Percentiles rank a stretch among this genome's conserved stretches.
Evolutionary conservation across 30 jellyfish, hydroid and myxozoan species (phyloP).

Genomic region (Aurelia aurita): DNA sequence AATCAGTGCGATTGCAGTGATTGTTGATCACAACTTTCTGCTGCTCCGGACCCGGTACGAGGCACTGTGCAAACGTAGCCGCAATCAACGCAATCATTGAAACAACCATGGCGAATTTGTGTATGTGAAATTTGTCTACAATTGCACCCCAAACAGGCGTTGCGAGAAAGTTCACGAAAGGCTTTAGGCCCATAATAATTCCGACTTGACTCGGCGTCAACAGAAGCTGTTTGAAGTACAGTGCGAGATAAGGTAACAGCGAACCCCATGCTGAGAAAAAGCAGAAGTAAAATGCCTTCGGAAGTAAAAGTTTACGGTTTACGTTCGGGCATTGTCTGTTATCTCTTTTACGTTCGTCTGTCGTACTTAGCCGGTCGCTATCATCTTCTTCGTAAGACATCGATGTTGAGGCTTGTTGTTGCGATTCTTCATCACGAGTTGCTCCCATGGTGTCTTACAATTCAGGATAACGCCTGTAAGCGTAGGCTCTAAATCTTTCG

Average conservation of each 20-base stretch:
- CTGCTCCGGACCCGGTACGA: slow-evolving; percentile 97
- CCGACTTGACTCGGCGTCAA: slow-evolving; percentile 98
- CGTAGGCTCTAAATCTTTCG: too few species aligned
- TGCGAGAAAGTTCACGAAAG: slow-evolving; percentile 90
- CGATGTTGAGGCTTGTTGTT: slow-evolving; percentile 3
- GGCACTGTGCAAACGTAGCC: slow-evolving; percentile 83
- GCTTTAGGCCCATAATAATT: slow-evolving; percentile 93
- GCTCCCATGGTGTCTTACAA: slow-evolving; percentile 25
- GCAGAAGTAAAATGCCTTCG: slow-evolving; percentile 89
- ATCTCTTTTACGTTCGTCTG: slow-evolving; percentile 88
- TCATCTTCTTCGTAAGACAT: slow-evolving; percentile 74
- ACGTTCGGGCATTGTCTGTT: slow-evolving; percentile 89
- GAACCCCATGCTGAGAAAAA: slow-evolving; percentile 98
- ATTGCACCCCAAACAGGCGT: slow-evolving; percentile 98
- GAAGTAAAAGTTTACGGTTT: slow-evolving; percentile 84
- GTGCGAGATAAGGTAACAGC: slow-evolving; percentile 90
- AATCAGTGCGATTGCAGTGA: slow-evolving; percentile 98
- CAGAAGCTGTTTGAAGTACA: slow-evolving; percentile 89
- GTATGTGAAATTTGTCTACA: slow-evolving; percentile 87
- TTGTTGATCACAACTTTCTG: slow-evolving; percentile 77
- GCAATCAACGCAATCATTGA: slow-evolving; percentile 87
- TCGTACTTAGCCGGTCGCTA: slow-evolving; percentile 74
- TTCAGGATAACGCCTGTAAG: neutral
- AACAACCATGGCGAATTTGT: slow-evolving; percentile 72
- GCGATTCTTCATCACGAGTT: slow-evolving; percentile 43